Evolutionary conservation across 1,140 invertebrate genomes (phyloP).

Genomic region (Maniola jurtina): DNA sequence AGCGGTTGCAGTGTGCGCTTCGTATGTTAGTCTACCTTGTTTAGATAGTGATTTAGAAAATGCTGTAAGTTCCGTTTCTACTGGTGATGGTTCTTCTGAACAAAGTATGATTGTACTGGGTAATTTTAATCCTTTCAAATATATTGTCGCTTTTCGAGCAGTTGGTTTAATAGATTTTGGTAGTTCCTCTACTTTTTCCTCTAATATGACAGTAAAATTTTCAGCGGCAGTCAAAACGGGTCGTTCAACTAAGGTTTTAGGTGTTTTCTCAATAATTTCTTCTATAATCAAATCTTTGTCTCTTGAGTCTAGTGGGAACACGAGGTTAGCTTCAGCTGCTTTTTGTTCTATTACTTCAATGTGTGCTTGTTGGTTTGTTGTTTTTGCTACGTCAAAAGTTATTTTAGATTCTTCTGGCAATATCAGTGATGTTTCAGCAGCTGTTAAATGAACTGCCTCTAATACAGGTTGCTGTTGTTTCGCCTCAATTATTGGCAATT

Average conservation of each 20-base stretch:
- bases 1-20: constrained; percentile 4
- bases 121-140: constrained; percentile 14
- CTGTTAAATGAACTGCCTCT: constrained; percentile 16
- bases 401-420: constrained; percentile 19
- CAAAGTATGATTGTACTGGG: constrained; percentile 5
- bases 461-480: constrained; percentile 20
- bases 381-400: constrained; percentile 13
- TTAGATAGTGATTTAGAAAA: constrained; percentile 6
- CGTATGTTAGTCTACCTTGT: background rate
- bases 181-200: background rate
- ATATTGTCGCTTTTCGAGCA: background rate
- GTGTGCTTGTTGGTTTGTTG: constrained; percentile 2
- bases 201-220: background rate
- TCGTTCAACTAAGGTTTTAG: background rate
- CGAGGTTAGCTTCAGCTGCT: constrained; percentile 17
- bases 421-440: constrained; percentile 14
- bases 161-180: background rate
- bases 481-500: background rate
- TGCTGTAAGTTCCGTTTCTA: constrained; percentile 3
- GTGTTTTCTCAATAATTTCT: constrained; percentile 11
- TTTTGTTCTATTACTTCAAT: constrained; percentile 22
- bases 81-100: constrained; percentile 12
- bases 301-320: constrained; percentile 12
- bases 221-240: background rate
- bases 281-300: constrained; percentile 16